Evolutionary conservation across 2,888 invertebrate genomes (phyloP), one percentile per base, ranked within the genome.

Genomic region (Nomada fucata): DNA sequence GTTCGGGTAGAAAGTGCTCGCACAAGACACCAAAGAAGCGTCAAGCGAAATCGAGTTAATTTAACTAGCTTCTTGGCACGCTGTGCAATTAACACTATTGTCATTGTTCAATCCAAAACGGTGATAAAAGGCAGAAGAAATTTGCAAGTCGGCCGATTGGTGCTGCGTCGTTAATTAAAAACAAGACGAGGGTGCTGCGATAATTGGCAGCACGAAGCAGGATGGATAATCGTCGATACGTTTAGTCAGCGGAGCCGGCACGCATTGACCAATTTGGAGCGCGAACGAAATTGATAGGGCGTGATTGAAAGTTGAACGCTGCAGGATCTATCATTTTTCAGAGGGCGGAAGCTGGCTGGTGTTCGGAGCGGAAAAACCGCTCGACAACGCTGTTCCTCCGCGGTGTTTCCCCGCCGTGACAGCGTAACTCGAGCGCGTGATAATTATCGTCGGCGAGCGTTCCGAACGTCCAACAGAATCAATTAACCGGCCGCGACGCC

Each of bases 381-480:
- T 60, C 63, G 65, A 20, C 47, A 61, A 53, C 69, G n/a, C 2
- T 77, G 76, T 83, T 78, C 78, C 64, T 71, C 75, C 53, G 20
- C 68, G 70, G 50, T 72, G 83, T 87, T 76, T 57, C 70, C 77
- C 64, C 75, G 82, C 70, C 70, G 68, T 64, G 81, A 86, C 73
- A 79, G 65, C 75, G 75, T 73, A 75, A 86, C 75, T 77, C 76
- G 82, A 74, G 74, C 80, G 73, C 75, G 74, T 84, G 84, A 85
- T 87, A 87, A 86, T 87, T 86, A 87, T 85, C 85, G 82, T 23
- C 42, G 60, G 55, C 20, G 71, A 29, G n/a, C 68, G 69, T 53
- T 70, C 70, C 81, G 74, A 76, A 53, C 83, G 79, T 71, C 79
- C 79, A 57, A 81, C 77, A 78, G 86, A 87, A 87, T 87, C 87